phyloP scores from a whole-genome alignment of 2,797 vertebrate species.

The Euphonia xanthogaster region DNA sequence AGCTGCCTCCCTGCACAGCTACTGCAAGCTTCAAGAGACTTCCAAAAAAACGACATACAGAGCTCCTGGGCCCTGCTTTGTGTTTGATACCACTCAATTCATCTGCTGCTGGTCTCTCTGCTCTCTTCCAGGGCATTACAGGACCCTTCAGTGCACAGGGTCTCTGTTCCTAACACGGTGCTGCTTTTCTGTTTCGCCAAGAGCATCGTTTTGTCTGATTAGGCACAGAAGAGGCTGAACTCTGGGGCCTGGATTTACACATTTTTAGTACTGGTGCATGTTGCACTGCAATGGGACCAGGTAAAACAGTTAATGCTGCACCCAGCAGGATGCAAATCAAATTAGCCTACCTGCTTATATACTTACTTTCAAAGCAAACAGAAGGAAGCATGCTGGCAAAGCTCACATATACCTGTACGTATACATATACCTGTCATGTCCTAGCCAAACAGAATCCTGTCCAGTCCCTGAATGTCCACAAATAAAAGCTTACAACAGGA shows the following conservation, averaged over 20 bases:
- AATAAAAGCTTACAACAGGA: not conserved
- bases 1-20: not conserved
- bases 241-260: not conserved
- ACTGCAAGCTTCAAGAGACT: not conserved
- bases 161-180: not conserved
- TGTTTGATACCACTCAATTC: not conserved
- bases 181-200: not conserved
- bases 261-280: not conserved
- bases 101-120: not conserved
- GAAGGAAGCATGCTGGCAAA: not conserved
- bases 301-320: not conserved
- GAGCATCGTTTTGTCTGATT: not conserved
- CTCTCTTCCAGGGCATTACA: not conserved
- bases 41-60: not conserved
- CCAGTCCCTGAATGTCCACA: not conserved
- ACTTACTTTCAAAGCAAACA: not conserved
- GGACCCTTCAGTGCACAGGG: not conserved
- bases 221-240: not conserved
- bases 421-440: not conserved
- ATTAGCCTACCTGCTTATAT: not conserved
- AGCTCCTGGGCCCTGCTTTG: accelerated
- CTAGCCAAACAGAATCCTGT: not conserved
- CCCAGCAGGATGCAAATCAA: not conserved
- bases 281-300: not conserved
- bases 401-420: not conserved